Evolutionary conservation across 2,113 vertebrate genomes (phyloP).

Genomic region (Glaucomys volans): DNA sequence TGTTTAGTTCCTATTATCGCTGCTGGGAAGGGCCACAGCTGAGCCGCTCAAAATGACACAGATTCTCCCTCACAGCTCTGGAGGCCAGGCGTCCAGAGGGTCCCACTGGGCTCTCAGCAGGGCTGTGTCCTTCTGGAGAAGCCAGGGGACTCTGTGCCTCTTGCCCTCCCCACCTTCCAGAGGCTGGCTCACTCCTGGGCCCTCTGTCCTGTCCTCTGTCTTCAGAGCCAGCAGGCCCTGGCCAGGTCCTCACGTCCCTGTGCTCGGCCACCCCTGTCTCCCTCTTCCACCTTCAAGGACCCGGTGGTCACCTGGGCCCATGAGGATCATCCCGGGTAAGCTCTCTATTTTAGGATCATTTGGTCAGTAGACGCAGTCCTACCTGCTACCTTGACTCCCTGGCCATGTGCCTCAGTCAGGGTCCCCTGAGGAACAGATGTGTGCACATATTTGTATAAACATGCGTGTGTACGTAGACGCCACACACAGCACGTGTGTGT

Average conservation of each 20-base stretch:
- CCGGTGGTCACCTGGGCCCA: not conserved
- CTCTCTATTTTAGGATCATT: not conserved
- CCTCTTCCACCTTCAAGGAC: too few species aligned
- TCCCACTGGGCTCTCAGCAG: not conserved
- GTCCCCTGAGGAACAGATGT: not conserved
- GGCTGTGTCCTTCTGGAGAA: not conserved
- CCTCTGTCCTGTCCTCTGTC: not conserved
- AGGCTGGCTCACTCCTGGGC: accelerated
- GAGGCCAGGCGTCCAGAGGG: not conserved
- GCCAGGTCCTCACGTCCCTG: too few species aligned
- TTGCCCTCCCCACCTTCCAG: not conserved
- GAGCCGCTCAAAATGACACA: not conserved
- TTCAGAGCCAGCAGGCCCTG: not conserved
- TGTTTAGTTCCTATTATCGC: accelerated
- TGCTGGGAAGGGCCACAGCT: not conserved
- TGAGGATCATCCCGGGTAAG: not conserved
- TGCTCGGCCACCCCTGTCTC: not conserved
- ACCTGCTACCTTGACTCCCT: not conserved
- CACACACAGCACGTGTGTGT: too few species aligned
- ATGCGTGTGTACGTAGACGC: not conserved
- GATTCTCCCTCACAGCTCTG: not conserved
- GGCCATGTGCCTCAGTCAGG: not conserved
- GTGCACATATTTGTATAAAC: too few species aligned
- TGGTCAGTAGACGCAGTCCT: not conserved
- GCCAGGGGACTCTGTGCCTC: not conserved